Percentiles rank a stretch among this genome's conserved stretches.
Evolutionary conservation across 2,888 invertebrate genomes (phyloP).

Genomic region (Macrophya annulata): DNA sequence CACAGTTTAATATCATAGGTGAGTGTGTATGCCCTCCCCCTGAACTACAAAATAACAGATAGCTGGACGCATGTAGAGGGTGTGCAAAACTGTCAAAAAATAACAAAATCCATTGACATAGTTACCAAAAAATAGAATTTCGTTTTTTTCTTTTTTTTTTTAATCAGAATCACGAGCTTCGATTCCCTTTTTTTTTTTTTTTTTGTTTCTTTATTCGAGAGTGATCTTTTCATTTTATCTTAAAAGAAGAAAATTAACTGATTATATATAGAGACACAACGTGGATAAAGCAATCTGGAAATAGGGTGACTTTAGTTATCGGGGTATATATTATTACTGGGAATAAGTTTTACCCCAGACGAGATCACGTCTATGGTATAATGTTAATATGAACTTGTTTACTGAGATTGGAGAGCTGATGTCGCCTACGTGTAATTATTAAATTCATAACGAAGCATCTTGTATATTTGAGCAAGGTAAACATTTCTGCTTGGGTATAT

Average conservation of each 20-base stretch:
- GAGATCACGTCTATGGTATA: background rate
- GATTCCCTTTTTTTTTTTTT: too few species aligned
- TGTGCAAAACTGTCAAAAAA: background rate
- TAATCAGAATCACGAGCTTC: background rate
- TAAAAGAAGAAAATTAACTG: background rate
- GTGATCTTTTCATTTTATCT: background rate
- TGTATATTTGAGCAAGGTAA: constrained; percentile 38
- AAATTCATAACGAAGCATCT: constrained; percentile 50
- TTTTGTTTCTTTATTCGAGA: too few species aligned
- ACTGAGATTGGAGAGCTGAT: constrained; percentile 36
- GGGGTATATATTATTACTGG: background rate
- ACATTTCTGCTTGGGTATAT: constrained; percentile 20
- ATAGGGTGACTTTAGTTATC: background rate
- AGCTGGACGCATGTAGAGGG: background rate
- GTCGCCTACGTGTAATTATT: constrained; percentile 45
- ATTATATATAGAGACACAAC: background rate
- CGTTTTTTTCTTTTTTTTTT: too few species aligned
- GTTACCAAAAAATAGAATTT: background rate
- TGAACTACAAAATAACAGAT: background rate
- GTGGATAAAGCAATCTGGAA: background rate
- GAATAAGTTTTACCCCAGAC: background rate
- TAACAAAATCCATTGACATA: background rate
- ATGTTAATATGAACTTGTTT: constrained; percentile 38
- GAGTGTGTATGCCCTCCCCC: background rate
- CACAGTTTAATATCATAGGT: constrained; percentile 68